Conservation (phyloP, 2,113 vertebrate genomes). For the Apodemus sylvaticus region DNA sequence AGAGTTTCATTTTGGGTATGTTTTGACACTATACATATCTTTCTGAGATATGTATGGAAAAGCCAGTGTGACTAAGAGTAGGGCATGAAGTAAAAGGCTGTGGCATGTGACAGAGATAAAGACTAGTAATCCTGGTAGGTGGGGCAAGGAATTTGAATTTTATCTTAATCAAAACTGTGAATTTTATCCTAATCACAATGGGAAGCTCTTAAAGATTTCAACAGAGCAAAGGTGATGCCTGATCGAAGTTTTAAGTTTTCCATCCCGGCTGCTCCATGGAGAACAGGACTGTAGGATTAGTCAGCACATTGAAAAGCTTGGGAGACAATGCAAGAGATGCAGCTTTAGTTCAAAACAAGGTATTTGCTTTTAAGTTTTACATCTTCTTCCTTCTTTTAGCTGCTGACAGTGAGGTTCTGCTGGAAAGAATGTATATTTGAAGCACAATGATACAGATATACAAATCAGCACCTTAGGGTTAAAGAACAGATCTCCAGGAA, state of each 20-base stretch:
- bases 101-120: fast-evolving
- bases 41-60: not conserved
- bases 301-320: not conserved
- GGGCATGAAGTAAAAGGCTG: fast-evolving
- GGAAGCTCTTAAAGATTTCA: not conserved
- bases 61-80: not conserved
- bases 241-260: not conserved
- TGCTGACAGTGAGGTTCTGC: fast-evolving
- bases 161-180: not conserved
- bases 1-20: not conserved
- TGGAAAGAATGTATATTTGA: not conserved
- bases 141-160: not conserved
- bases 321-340: not conserved
- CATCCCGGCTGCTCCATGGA: not conserved
- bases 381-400: fast-evolving
- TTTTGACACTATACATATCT: not conserved
- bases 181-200: not conserved
- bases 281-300: fast-evolving
- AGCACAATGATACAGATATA: not conserved
- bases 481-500: not conserved
- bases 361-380: not conserved
- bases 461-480: not conserved
- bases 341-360: not conserved
- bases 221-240: no score
- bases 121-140: fast-evolving